Evolutionary conservation across 1,140 invertebrate genomes (phyloP), one percentile per base, ranked within the genome.

Genomic region (Drosophila pruinosa): DNA sequence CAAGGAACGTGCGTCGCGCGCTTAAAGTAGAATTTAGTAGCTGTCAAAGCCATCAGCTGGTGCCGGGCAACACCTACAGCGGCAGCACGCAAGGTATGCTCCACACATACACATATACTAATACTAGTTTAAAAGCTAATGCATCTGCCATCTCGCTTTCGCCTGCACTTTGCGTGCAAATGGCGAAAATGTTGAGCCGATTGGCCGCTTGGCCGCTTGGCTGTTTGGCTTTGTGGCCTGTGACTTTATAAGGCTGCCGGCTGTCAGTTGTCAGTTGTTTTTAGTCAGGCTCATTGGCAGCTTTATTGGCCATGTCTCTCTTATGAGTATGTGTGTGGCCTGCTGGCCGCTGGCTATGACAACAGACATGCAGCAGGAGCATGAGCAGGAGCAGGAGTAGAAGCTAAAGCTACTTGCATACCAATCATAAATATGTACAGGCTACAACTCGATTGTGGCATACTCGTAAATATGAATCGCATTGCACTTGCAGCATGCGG

Each of bases 11-110:
- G 81, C 81, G 81, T 86, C 74, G 64, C 62, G 61, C 62, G 38
- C 70, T 57, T 57, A 63, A 79, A 73, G 81, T 53, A 75, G 74
- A 86, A 88, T 86, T 86, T 86, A 86, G 81, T 86, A 86, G 81
- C 81, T 86, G 81, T 86, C 81, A 86, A 86, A 86, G 82, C 67
- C 81, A 88, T 86, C 81, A 88, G 82, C 82, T 81, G 73, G 68
- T 79, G 81, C 82, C 63, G 72, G 80, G 81, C 71, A 86, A 86
- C 81, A 86, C 82, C 82, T 86, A 88, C 81, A 81, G 74, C 68
- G 31, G 57, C 57, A 56, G 56, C 79, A 83, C 81, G 82, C 81
- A 72, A 88, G 56, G 62, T 77, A 70, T 77, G 81, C 73, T 39
- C 53, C 68, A 80, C 21, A 26, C 24, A 48, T 15, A 34, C 8